These are phyloP conservation scores for Austrofundulus limnaeus DNA, from an alignment of 2,113 vertebrate genomes.

Conservation along the genomic window DNA sequence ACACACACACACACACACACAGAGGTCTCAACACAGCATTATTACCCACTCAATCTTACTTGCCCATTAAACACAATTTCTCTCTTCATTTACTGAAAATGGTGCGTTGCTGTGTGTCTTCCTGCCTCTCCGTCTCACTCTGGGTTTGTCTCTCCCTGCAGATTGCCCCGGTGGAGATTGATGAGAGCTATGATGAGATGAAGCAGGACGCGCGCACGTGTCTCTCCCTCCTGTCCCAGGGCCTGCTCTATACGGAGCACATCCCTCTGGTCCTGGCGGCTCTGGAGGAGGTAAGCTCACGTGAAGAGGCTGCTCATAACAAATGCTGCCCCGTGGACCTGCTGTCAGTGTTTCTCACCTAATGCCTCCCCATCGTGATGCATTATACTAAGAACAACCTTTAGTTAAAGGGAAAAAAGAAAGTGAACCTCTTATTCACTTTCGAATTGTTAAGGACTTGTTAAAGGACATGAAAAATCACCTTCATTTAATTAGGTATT, in stretches of 20 bases:
- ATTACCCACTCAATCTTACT: slow-evolving; percentile 78
- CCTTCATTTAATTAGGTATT: too few relatives aligned
- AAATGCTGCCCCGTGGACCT: slow-evolving; percentile 35
- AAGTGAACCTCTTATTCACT: too few relatives aligned
- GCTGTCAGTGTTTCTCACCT: slow-evolving; percentile 29
- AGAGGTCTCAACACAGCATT: slow-evolving; percentile 61
- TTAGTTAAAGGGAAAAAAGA: neutral
- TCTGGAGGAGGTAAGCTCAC: slow-evolving; percentile 85
- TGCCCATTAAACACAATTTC: slow-evolving; percentile 77
- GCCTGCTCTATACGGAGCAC: slow-evolving; percentile 94
- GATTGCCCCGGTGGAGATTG: slow-evolving; percentile 98
- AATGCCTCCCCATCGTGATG: slow-evolving; percentile 40
- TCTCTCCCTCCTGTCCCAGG: slow-evolving; percentile 97
- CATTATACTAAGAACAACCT: slow-evolving; percentile 44
- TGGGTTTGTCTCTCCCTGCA: slow-evolving; percentile 62
- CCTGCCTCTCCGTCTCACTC: slow-evolving; percentile 44
- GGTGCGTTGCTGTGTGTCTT: slow-evolving; percentile 61
- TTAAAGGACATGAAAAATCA: too few relatives aligned
- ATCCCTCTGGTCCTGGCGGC: slow-evolving; percentile 92
- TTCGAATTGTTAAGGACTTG: too few relatives aligned
- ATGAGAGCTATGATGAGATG: slow-evolving; percentile 97
- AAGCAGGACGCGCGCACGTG: slow-evolving; percentile 98
- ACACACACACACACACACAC: slow-evolving; percentile 29
- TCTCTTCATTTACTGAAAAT: slow-evolving; percentile 78
- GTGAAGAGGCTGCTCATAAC: slow-evolving; percentile 20